Evolutionary conservation across 2,113 vertebrate genomes (phyloP).

Genomic region (Dermatemys mawii): DNA sequence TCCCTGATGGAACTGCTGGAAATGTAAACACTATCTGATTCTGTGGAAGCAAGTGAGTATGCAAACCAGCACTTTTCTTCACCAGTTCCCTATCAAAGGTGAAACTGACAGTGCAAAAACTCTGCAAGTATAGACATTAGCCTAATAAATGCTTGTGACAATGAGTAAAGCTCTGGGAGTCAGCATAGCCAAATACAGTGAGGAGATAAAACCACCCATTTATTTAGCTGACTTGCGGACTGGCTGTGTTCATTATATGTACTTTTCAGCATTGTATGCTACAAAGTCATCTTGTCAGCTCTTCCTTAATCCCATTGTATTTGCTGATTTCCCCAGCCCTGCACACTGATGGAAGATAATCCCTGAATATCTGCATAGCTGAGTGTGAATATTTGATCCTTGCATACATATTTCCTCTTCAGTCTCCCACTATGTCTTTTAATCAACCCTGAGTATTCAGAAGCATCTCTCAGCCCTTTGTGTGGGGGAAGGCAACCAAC

Average conservation of each 20-base stretch:
- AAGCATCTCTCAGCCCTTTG: not conserved
- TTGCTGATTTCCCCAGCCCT: conserved; percentile 45
- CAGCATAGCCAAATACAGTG: conserved; percentile 5
- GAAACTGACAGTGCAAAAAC: too few species aligned
- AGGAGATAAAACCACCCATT: conserved; percentile 22
- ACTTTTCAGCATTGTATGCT: conserved; percentile 34
- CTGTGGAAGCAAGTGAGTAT: too few species aligned
- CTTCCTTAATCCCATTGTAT: conserved; percentile 61
- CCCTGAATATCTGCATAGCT: conserved; percentile 45
- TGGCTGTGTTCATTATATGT: conserved; percentile 28
- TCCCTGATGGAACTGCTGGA: too few species aligned
- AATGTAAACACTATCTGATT: too few species aligned
- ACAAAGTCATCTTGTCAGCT: conserved; percentile 56
- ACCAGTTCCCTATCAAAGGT: too few species aligned
- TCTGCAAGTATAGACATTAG: not conserved
- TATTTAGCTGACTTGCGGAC: conserved; percentile 39
- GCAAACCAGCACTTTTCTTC: too few species aligned
- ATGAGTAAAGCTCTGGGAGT: conserved; percentile 18
- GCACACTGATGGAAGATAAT: conserved; percentile 56
- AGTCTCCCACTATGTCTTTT: conserved; percentile 20
- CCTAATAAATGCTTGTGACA: not conserved
- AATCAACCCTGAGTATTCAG: not conserved
- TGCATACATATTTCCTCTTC: not conserved
- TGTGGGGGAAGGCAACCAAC: not conserved
- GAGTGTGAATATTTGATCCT: conserved; percentile 27